A percentile compares a stretch with the other conserved stretches of the same genome.
Evolutionary conservation across 1,140 invertebrate species (phyloP).

Genomic region (Meloidogyne hapla): DNA sequence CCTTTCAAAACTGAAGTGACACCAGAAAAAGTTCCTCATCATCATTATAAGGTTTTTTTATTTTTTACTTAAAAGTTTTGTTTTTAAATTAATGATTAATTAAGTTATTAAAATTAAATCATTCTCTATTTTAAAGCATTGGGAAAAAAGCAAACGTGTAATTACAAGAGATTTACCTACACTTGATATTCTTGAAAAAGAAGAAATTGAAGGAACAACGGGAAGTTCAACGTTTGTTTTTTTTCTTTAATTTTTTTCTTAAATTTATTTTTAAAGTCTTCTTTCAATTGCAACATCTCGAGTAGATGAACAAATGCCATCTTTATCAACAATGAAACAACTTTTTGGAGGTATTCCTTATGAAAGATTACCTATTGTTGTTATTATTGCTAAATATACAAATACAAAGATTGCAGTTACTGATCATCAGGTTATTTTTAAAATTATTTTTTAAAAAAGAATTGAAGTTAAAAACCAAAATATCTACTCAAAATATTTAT

Average conservation of each 20-base stretch:
- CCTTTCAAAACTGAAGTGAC: not conserved
- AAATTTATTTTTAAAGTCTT: constrained; percentile 25
- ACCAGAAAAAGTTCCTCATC: not conserved
- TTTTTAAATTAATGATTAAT: too few species aligned
- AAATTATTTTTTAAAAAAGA: not conserved
- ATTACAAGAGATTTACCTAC: not conserved
- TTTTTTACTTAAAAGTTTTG: not conserved
- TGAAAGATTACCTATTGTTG: constrained; percentile 54
- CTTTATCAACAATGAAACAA: constrained; percentile 50
- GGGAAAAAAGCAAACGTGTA: not conserved
- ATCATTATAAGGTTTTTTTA: not conserved
- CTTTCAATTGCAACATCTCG: constrained; percentile 47
- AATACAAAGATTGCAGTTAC: constrained; percentile 55
- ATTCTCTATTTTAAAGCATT: not conserved
- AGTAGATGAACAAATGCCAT: constrained; percentile 51
- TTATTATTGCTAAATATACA: constrained; percentile 61
- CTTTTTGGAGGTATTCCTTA: constrained; percentile 54
- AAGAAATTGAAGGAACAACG: not conserved
- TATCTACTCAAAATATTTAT: too few species aligned
- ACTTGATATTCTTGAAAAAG: not conserved
- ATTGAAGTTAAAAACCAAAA: too few species aligned
- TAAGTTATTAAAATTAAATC: too few species aligned
- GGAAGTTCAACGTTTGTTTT: not conserved
- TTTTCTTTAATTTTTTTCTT: not conserved
- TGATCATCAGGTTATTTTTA: constrained; percentile 49